Evolutionary conservation across 2,113 vertebrate genomes (phyloP).

Genomic region (Sprattus sprattus): DNA sequence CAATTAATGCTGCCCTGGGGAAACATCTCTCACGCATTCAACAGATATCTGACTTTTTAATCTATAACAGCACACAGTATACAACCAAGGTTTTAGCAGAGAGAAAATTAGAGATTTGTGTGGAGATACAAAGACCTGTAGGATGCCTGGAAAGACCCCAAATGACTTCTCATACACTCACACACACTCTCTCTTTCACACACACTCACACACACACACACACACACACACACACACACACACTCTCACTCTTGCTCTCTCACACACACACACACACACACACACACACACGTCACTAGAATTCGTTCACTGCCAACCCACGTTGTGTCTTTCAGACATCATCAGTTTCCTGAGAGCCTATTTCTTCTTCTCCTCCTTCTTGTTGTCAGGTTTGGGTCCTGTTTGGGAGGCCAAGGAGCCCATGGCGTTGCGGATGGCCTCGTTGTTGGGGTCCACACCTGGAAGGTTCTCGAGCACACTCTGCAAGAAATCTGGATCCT

Average conservation of each 20-base stretch:
- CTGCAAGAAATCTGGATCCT: slow-evolving; percentile 96
- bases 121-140: background rate
- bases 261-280: background rate
- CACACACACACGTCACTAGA: background rate
- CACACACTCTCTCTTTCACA: background rate
- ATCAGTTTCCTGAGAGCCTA: background rate
- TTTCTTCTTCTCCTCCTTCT: slow-evolving; percentile 85
- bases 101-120: slow-evolving; percentile 3
- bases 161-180: background rate
- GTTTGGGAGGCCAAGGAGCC: slow-evolving; percentile 85
- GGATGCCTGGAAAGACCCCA: background rate
- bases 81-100: background rate
- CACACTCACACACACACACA: background rate
- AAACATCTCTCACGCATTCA: background rate
- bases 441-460: slow-evolving; percentile 94
- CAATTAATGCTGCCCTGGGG: background rate
- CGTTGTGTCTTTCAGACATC: background rate
- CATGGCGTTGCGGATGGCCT: slow-evolving; percentile 97
- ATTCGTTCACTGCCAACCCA: background rate
- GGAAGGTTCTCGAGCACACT: slow-evolving; percentile 95
- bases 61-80: background rate
- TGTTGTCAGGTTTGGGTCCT: slow-evolving; percentile 78
- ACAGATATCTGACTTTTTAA: background rate
- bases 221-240: background rate
- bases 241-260: background rate